These are phyloP conservation scores for Oryzias curvinotus DNA, from an alignment of 2,113 vertebrate species.

Conservation along the genomic window DNA sequence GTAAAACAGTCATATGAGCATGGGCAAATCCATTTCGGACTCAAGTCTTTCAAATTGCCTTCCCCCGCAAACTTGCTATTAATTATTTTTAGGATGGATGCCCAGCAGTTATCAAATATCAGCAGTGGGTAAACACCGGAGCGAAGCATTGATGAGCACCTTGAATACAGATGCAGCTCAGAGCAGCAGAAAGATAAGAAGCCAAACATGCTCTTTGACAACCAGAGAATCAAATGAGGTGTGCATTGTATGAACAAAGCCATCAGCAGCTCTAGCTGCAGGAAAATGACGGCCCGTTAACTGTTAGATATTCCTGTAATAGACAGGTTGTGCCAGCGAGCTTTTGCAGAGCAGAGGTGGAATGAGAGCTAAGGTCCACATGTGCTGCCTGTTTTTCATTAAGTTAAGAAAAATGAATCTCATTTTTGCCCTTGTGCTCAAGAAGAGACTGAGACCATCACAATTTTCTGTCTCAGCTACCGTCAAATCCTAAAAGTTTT, in stretches of 20 bases:
- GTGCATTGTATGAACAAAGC: constrained; percentile 22
- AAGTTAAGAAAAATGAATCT: too few relatives aligned
- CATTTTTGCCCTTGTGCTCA: too few relatives aligned
- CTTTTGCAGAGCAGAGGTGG: background rate
- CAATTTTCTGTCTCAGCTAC: too few relatives aligned
- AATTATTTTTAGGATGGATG: constrained; percentile 29
- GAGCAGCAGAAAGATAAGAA: constrained; percentile 15
- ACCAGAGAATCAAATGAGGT: constrained; percentile 39
- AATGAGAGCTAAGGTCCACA: too few relatives aligned
- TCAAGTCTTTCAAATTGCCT: constrained; percentile 11
- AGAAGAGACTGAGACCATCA: too few relatives aligned
- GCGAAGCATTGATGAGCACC: constrained; percentile 26
- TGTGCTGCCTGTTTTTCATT: too few relatives aligned
- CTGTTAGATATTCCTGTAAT: constrained; percentile 26
- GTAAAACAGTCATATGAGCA: constrained; percentile 6
- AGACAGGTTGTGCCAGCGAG: constrained; percentile 40
- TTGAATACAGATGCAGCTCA: constrained; percentile 34
- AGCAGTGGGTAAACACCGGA: constrained; percentile 22
- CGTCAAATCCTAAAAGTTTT: too few relatives aligned
- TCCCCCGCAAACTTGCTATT: constrained; percentile 36
- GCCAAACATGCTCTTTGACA: constrained; percentile 16
- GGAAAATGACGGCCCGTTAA: constrained; percentile 6
- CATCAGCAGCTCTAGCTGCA: constrained; percentile 22
- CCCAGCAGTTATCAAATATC: constrained; percentile 37
- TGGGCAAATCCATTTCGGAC: background rate